Conservation (phyloP, 2,797 vertebrate genomes). For the Bradypodion ventrale region DNA sequence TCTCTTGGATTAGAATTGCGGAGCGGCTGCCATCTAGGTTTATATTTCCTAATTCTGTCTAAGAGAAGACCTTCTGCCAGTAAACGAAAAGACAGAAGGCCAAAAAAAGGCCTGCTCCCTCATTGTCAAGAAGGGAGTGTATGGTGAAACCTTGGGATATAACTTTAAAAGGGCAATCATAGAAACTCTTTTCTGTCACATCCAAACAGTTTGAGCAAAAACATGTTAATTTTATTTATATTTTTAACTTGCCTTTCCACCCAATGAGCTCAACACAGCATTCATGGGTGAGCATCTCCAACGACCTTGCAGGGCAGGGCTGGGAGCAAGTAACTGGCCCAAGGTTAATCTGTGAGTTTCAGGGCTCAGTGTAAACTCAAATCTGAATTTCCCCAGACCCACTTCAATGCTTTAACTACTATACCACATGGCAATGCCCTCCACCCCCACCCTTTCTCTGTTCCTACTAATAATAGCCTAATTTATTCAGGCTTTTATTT, state of each 20-base stretch:
- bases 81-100: slow-evolving; percentile 66
- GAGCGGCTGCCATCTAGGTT: slow-evolving; percentile 63
- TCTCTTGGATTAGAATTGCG: slow-evolving; percentile 69
- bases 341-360: background rate
- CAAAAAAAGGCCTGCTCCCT: slow-evolving; percentile 24
- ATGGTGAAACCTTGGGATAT: slow-evolving; percentile 64
- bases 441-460: slow-evolving; percentile 54
- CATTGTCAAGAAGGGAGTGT: slow-evolving; percentile 46
- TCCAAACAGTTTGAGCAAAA: slow-evolving; percentile 70
- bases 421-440: background rate
- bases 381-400: background rate
- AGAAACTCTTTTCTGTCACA: slow-evolving; percentile 68
- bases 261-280: background rate
- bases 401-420: background rate
- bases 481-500: slow-evolving; percentile 74
- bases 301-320: background rate
- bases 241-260: background rate
- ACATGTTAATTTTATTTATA: background rate
- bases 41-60: slow-evolving; percentile 75
- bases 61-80: slow-evolving; percentile 71
- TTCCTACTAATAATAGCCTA: slow-evolving; percentile 76
- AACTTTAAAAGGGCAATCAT: slow-evolving; percentile 45
- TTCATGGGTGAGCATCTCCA: background rate
- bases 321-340: background rate
- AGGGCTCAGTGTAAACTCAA: background rate